These are phyloP conservation scores for Drosophila maculinotata DNA, from an alignment of 2,888 invertebrate genomes.

Conservation along the genomic window DNA sequence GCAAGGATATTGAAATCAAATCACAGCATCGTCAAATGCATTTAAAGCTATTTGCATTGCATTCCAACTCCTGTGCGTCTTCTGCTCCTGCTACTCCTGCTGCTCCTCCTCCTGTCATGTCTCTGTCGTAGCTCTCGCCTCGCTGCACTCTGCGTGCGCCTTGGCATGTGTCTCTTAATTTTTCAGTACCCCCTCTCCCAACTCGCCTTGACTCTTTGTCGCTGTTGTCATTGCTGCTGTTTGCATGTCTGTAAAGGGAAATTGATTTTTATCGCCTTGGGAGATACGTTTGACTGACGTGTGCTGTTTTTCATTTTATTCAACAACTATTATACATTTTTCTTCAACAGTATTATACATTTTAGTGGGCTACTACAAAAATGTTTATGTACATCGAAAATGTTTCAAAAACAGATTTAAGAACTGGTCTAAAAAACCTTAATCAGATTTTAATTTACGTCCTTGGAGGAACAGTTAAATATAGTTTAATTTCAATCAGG, in stretches of 20 bases:
- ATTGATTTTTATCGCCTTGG: constrained; percentile 74
- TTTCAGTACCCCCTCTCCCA: constrained; percentile 17
- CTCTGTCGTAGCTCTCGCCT: constrained; percentile 16
- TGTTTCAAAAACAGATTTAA: no score
- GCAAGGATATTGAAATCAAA: constrained; percentile 69
- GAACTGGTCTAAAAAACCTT: no score
- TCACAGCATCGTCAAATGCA: constrained; percentile 77
- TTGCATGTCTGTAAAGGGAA: constrained; percentile 57
- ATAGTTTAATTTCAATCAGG: no score
- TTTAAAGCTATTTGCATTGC: constrained; percentile 77
- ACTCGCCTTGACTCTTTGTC: constrained; percentile 2
- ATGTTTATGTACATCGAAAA: no score
- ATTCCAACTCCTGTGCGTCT: constrained; percentile 43
- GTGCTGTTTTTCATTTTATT: constrained; percentile 24
- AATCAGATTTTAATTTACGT: no score
- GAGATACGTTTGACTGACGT: constrained; percentile 53
- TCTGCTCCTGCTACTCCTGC: background rate
- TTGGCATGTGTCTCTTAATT: constrained; percentile 76
- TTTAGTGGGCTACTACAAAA: no score
- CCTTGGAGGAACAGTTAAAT: no score
- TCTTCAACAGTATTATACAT: no score
- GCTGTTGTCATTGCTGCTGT: constrained; percentile 47
- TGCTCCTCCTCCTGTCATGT: constrained; percentile 17
- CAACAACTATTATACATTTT: no score
- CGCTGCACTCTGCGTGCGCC: constrained; percentile 42